Evolutionary conservation across 2,113 vertebrate genomes (phyloP).

Genomic region (Athene noctua): DNA sequence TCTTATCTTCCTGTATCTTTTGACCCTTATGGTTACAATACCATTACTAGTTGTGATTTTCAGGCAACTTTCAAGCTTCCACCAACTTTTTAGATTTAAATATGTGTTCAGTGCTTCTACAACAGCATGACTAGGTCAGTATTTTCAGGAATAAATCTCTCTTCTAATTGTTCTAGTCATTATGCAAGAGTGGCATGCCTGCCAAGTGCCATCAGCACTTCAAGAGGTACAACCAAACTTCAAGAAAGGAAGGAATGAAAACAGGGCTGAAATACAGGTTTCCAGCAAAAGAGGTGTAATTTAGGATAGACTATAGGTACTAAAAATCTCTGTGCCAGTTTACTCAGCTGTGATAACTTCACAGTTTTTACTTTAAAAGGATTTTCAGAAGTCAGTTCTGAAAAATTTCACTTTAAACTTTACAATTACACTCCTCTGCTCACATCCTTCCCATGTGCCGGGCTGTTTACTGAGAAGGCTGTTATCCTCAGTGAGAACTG

Average conservation of each 20-base stretch:
- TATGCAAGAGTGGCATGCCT: not conserved
- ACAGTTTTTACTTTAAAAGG: not conserved
- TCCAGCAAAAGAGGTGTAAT: not conserved
- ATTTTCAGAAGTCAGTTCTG: not conserved
- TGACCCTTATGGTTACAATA: not conserved
- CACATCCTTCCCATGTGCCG: not conserved
- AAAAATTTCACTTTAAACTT: not conserved
- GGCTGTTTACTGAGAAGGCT: not conserved
- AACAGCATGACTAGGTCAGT: not conserved
- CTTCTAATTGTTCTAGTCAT: not conserved
- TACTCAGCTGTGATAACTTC: not conserved
- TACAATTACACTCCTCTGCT: not conserved
- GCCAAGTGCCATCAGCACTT: not conserved
- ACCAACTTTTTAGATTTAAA: not conserved
- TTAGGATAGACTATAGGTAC: not conserved
- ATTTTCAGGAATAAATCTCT: not conserved
- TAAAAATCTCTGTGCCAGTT: not conserved
- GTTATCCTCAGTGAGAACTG: not conserved
- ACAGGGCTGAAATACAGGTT: not conserved
- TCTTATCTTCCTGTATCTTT: not conserved
- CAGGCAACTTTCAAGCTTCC: not conserved
- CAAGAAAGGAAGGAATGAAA: not conserved
- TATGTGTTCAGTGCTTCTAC: not conserved
- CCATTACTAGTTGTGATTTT: not conserved
- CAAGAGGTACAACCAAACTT: not conserved